phyloP scores from a whole-genome alignment of 1,140 invertebrate genomes.

The Capitella teleta region DNA sequence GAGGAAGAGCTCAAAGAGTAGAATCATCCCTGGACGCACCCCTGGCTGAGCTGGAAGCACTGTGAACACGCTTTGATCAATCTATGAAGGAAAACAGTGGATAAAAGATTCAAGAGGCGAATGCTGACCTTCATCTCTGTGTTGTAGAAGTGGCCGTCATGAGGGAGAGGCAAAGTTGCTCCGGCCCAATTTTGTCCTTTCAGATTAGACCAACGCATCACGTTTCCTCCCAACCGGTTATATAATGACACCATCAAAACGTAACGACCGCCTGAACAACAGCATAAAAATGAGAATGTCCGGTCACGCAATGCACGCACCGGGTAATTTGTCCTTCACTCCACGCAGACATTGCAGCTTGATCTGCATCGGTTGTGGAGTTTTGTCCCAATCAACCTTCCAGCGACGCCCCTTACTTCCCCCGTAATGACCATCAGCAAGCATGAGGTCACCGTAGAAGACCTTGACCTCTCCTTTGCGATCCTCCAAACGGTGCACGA shows the following conservation, averaged over 20 bases:
- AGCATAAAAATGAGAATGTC: neutral
- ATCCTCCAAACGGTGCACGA: slow-evolving; percentile 23
- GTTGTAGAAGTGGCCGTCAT: slow-evolving; percentile 34
- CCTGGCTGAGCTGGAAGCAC: slow-evolving; percentile 30
- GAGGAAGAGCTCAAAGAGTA: slow-evolving; percentile 35
- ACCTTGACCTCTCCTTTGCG: slow-evolving; percentile 36
- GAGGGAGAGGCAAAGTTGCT: slow-evolving; percentile 31
- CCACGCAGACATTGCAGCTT: slow-evolving; percentile 35
- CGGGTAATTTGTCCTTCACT: slow-evolving; percentile 35
- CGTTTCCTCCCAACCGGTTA: slow-evolving; percentile 31
- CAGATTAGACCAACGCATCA: slow-evolving; percentile 34
- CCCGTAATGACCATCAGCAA: slow-evolving; percentile 31
- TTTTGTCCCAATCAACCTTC: slow-evolving; percentile 37
- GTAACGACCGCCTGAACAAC: slow-evolving; percentile 26
- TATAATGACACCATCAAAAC: slow-evolving; percentile 34
- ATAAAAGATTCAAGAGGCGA: neutral
- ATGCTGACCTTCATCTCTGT: slow-evolving; percentile 32
- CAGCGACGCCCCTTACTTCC: slow-evolving; percentile 29
- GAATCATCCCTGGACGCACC: slow-evolving; percentile 31
- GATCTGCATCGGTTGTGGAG: slow-evolving; percentile 33
- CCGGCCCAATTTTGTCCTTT: slow-evolving; percentile 36
- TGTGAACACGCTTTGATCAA: slow-evolving; percentile 33
- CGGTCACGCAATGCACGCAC: slow-evolving; percentile 12
- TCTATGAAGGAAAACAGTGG: neutral
- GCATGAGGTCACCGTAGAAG: slow-evolving; percentile 32